Evolutionary conservation across 2,113 vertebrate species (phyloP), one percentile per base, ranked within the genome.

Genomic region (Poeciliopsis turrubarensis): DNA sequence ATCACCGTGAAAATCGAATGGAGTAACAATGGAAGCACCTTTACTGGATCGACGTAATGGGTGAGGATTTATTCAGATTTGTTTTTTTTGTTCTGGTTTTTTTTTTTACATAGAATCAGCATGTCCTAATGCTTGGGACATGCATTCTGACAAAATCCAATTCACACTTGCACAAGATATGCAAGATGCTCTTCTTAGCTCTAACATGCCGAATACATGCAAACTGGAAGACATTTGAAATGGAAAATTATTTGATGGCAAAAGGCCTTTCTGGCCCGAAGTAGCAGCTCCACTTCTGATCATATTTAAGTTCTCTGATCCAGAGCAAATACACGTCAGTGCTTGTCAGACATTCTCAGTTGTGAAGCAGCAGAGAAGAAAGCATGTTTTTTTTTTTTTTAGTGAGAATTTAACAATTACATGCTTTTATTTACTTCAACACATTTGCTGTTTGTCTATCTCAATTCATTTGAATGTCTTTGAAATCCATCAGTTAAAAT

Each of bases 11-110:
- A 73, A 69, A 87, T 73, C 63, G n/a, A 14, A 68, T 37, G 67
- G 62, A 65, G 9, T 44, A 85, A 79, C 77, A 64, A 91, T 89
- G 88, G 60, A 61, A 57, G 81, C 32, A 84, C 57, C 72, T 47
- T 73, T 68, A 69, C 37, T 30, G 3, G 2, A 8, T 75, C 65
- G n/a, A 75, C 79, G 44, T 65, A 68, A 77, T 81, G 60, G 89
- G 92, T 93, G 86, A 91, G 91, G 77, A 5, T 34, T 44, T 2
- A 37, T 73, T 63, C 41, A 27, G 1, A 34, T 3, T 26, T 2
- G 26, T 70, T 65, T 70, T 10, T 12, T 11, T 37, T 32, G 7
- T 32, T 32, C 1, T 32, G 6, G 7, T 70, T 10, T 37, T 11
- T 37, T 77, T 70, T 10, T 37, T 2, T 11, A 29, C 57, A 70